phyloP scores from a whole-genome alignment of 1,140 invertebrate genomes.

The Cydia splendana region DNA sequence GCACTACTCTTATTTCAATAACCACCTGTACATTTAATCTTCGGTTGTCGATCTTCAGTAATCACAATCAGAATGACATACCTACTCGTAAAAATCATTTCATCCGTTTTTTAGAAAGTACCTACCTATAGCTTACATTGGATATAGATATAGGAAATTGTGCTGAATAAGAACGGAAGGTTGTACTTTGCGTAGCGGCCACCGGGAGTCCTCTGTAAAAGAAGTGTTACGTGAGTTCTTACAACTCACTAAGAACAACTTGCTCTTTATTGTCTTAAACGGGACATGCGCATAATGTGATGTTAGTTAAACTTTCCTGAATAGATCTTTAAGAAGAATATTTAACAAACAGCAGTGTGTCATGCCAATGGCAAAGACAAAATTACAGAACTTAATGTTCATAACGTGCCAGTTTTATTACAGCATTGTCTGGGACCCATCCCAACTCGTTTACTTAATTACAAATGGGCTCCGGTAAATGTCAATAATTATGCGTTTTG shows the following conservation, averaged over 20 bases:
- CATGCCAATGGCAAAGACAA: slow-evolving; percentile 1
- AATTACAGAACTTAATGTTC: slow-evolving; percentile 17
- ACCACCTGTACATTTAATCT: not conserved
- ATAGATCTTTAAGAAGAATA: not conserved
- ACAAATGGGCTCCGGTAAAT: slow-evolving; percentile 16
- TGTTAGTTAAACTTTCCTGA: not conserved
- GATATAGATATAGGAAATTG: too few species aligned
- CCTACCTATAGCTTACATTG: too few species aligned
- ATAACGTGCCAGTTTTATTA: slow-evolving; percentile 6
- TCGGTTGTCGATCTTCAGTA: not conserved
- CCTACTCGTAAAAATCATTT: too few species aligned
- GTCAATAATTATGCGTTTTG: slow-evolving; percentile 22
- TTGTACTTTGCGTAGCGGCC: too few species aligned
- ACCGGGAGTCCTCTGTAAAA: too few species aligned
- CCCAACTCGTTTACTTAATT: slow-evolving; percentile 29
- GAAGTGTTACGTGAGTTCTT: not conserved
- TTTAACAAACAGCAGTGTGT: not conserved
- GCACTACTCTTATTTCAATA: slow-evolving; percentile 34
- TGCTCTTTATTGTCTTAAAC: not conserved
- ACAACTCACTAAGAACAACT: not conserved
- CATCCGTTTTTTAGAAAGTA: too few species aligned
- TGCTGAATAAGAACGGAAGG: too few species aligned
- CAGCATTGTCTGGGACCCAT: slow-evolving; percentile 22
- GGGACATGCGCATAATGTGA: not conserved
- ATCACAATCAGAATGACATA: too few species aligned